These are phyloP conservation scores for Aldabrachelys gigantea DNA, from an alignment of 2,113 vertebrate genomes.

Conservation along the genomic window DNA sequence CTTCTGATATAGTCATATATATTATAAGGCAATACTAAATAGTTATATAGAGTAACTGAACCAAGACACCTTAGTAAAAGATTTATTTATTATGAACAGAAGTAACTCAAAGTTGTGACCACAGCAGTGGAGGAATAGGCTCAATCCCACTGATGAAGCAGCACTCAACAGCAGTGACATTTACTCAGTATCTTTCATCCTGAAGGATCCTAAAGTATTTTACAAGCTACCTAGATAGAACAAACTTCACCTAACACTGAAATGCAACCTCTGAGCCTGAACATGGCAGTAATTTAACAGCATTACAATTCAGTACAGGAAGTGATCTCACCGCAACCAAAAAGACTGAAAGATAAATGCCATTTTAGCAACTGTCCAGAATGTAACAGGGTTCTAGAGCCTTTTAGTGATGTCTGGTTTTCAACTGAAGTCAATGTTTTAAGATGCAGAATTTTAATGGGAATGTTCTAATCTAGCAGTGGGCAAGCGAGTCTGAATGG, in stretches of 20 bases:
- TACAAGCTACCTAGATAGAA: not conserved
- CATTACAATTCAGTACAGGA: not conserved
- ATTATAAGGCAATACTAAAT: not conserved
- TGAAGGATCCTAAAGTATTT: not conserved
- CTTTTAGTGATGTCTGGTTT: not conserved
- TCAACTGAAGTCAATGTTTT: not conserved
- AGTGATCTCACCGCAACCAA: not conserved
- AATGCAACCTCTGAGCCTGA: not conserved
- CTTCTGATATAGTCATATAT: not conserved
- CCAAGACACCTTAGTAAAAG: not conserved
- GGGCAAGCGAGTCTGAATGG: not conserved
- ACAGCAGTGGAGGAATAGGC: not conserved
- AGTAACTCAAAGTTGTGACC: not conserved
- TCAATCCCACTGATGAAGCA: not conserved
- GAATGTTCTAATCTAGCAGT: not conserved
- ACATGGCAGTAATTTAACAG: not conserved
- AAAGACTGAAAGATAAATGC: not conserved
- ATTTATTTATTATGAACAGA: not conserved
- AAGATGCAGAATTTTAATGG: not conserved
- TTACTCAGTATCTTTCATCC: not conserved
- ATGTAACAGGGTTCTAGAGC: not conserved
- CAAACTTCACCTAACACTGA: not conserved
- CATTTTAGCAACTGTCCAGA: not conserved
- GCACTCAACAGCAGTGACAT: not conserved
- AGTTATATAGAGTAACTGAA: fast-evolving